Evolutionary conservation across 2,797 vertebrate genomes (phyloP), one percentile per base, ranked within the genome.

Genomic region (Gymnoscopelus microlampas): DNA sequence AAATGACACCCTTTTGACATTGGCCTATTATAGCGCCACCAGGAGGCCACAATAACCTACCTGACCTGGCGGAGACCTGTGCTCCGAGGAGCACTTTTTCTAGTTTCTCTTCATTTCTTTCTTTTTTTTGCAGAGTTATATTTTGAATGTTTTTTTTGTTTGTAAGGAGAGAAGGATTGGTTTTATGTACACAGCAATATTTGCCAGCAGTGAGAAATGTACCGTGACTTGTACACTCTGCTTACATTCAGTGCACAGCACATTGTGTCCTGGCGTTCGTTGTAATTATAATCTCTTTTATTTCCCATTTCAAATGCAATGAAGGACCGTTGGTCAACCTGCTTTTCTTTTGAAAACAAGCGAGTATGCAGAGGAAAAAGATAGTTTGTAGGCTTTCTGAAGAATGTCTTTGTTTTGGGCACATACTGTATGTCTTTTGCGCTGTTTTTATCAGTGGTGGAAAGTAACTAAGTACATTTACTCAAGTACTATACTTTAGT

Each of bases 371-470:
- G 35, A 62, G 68, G 1, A 48, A 19, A 59, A 1, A 65, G 1
- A 13, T 4, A 24, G 24, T 5, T 64, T 47, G 24, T 60, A 58
- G 53, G 54, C 12, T 44, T 62, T 60, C n/a, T 39, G n/a, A 12
- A 49, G 56, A 62, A 26, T 12, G 23, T 50, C 8, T 73, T 47
- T 65, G 15, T 68, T 50, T 39, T 67, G 19, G 29, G n/a, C 57
- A 4, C 15, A 1, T 70, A 39, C 6, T n/a, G 19, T 19, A 19
- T 50, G 49, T 11, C 12, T 50, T n/a, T n/a, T n/a, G 11, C 50
- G 11, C 1, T 53, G 50, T 53, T 53, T n/a, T n/a, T n/a, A n/a
- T n/a, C n/a, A n/a, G n/a, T n/a, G n/a, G n/a, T n/a, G n/a, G n/a
- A n/a, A n/a, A n/a, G n/a, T n/a, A n/a, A n/a, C n/a, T n/a, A n/a